Conservation (phyloP, 1,140 invertebrate species). For the Andricus grossulariae region DNA sequence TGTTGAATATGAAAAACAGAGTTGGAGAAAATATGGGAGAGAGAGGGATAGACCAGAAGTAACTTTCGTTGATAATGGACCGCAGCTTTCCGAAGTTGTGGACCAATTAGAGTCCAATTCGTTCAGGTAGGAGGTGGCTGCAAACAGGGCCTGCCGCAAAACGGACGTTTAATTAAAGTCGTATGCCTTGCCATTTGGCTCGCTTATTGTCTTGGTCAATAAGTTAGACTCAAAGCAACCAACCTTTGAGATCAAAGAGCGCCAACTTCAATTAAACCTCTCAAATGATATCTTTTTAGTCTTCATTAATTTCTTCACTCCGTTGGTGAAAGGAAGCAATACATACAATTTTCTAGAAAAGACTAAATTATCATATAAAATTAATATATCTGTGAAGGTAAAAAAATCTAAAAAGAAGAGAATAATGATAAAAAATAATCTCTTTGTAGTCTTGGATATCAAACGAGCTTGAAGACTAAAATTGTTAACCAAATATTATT, state of each 20-base stretch:
- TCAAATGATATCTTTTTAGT: background rate
- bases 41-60: constrained; percentile 38
- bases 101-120: constrained; percentile 66
- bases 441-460: background rate
- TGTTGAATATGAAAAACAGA: background rate
- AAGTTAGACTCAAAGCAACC: constrained; percentile 23
- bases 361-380: background rate
- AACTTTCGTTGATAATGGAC: constrained; percentile 57
- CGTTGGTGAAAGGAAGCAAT: background rate
- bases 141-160: constrained; percentile 56
- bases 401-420: no score
- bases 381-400: no score
- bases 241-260: background rate
- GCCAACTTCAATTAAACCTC: constrained; percentile 9
- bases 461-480: background rate
- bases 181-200: constrained; percentile 55
- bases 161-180: constrained; percentile 67
- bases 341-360: background rate
- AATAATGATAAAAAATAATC: no score
- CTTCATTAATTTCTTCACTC: no score
- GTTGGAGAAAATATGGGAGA: constrained; percentile 37
- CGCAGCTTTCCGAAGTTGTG: constrained; percentile 56
- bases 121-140: constrained; percentile 55
- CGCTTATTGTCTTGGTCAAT: constrained; percentile 47
- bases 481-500: constrained; percentile 12